Evolutionary conservation across 2,797 vertebrate species (phyloP).

Genomic region (Scyliorhinus canicula): DNA sequence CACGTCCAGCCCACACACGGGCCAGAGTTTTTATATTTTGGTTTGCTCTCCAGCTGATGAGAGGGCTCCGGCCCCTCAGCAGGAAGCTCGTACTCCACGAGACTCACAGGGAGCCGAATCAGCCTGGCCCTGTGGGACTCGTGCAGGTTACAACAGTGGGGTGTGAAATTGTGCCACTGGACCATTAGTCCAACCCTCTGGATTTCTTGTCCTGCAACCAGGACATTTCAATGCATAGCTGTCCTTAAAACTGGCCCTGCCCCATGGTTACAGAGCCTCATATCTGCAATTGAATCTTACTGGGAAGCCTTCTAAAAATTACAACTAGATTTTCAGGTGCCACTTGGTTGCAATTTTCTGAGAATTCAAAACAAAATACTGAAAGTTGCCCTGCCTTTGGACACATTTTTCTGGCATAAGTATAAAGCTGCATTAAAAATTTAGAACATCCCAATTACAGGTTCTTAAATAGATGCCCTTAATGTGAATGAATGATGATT

Average conservation of each 20-base stretch:
- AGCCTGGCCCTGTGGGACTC: too few relatives aligned
- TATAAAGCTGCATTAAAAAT: not conserved
- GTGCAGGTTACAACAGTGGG: too few relatives aligned
- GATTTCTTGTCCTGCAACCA: not conserved
- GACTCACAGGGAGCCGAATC: too few relatives aligned
- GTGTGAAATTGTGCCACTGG: too few relatives aligned
- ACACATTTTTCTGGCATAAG: not conserved
- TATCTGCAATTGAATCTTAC: not conserved
- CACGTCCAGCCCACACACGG: too few relatives aligned
- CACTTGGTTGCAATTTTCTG: not conserved
- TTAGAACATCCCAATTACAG: not conserved
- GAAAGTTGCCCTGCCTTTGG: not conserved
- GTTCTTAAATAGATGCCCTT: not conserved
- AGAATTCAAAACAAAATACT: not conserved
- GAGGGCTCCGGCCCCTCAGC: too few relatives aligned
- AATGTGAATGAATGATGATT: not conserved
- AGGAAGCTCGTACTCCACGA: too few relatives aligned
- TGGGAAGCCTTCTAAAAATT: not conserved
- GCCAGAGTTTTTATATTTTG: too few relatives aligned
- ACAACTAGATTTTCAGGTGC: too few relatives aligned
- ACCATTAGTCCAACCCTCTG: too few relatives aligned
- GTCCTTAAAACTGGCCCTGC: not conserved
- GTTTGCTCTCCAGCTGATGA: too few relatives aligned
- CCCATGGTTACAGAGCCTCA: not conserved
- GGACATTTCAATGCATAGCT: not conserved